phyloP scores from a whole-genome alignment of 2,113 vertebrate genomes.

The Stercorarius parasiticus region DNA sequence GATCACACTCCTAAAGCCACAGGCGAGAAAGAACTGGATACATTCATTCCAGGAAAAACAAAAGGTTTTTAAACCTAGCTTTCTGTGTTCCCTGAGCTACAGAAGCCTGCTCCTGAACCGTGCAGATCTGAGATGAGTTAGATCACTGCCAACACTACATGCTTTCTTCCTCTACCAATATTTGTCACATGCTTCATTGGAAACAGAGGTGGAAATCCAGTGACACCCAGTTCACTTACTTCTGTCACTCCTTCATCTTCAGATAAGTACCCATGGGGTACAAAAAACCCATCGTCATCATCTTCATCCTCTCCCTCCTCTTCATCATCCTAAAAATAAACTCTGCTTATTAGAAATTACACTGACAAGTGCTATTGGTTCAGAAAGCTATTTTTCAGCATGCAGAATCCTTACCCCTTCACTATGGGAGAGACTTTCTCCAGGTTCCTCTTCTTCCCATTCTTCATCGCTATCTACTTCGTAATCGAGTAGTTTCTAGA shows the following conservation, averaged over 20 bases:
- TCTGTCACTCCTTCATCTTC: conserved; percentile 93
- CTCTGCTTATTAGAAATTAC: not conserved
- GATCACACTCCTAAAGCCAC: conserved; percentile 83
- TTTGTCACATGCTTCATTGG: not conserved
- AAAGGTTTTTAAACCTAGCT: not conserved
- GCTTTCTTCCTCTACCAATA: not conserved
- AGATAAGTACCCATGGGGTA: conserved; percentile 97
- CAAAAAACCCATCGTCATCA: conserved; percentile 95
- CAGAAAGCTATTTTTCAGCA: not conserved
- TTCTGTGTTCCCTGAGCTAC: not conserved
- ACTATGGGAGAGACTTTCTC: conserved; percentile 95
- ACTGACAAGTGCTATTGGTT: accelerated
- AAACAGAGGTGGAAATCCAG: not conserved
- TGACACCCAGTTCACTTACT: conserved; percentile 25
- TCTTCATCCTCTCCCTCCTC: conserved; percentile 92
- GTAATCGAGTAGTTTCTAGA: conserved; percentile 89
- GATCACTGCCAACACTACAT: not conserved
- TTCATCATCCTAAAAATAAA: conserved; percentile 84
- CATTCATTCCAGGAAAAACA: not conserved
- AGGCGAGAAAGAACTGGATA: accelerated
- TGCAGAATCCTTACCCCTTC: conserved; percentile 82
- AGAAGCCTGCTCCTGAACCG: not conserved
- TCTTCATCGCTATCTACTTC: conserved; percentile 98
- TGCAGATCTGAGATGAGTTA: not conserved
- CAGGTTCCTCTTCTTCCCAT: conserved; percentile 98